Conservation (phyloP, 2,888 invertebrate species). For the Myopa testacea region DNA sequence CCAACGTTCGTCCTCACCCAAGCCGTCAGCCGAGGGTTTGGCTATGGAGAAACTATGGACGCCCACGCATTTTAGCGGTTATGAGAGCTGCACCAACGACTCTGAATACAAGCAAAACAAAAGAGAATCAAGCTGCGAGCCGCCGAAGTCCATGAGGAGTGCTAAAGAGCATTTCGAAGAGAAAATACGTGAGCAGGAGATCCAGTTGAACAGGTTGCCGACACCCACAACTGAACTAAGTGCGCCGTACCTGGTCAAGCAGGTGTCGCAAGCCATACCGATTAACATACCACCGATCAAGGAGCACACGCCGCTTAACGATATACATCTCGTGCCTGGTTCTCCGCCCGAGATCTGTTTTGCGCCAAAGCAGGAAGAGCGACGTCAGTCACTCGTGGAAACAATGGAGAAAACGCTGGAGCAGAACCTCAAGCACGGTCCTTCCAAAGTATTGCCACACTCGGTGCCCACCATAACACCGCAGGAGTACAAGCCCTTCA, state of each 20-base stretch:
- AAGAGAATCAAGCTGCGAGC: conserved; percentile 38
- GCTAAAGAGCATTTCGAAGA: conserved; percentile 58
- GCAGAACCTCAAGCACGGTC: conserved; percentile 70
- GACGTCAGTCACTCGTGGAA: conserved; percentile 72
- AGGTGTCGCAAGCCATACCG: conserved; percentile 59
- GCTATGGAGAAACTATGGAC: conserved; percentile 79
- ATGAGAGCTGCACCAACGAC: conserved; percentile 56
- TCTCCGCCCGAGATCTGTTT: conserved; percentile 77
- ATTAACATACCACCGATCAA: conserved; percentile 48
- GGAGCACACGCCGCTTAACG: conserved; percentile 68
- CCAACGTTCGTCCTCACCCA: conserved; percentile 69
- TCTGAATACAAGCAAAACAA: conserved; percentile 50
- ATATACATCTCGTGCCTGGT: conserved; percentile 74
- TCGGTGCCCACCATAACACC: conserved; percentile 72
- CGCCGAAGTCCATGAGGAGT: conserved; percentile 56
- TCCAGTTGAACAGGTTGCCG: conserved; percentile 48
- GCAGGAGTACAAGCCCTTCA: conserved; percentile 55
- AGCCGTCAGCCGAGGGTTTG: conserved; percentile 75
- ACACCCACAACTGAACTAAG: conserved; percentile 64
- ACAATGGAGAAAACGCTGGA: conserved; percentile 72
- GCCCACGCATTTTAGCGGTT: conserved; percentile 57
- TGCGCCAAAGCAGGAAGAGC: conserved; percentile 69
- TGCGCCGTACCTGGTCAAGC: conserved; percentile 70
- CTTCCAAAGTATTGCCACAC: conserved; percentile 71
- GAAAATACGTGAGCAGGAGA: conserved; percentile 50